Evolutionary conservation across 1,140 invertebrate species (phyloP).

Genomic region (Zaprionus ornatus): DNA sequence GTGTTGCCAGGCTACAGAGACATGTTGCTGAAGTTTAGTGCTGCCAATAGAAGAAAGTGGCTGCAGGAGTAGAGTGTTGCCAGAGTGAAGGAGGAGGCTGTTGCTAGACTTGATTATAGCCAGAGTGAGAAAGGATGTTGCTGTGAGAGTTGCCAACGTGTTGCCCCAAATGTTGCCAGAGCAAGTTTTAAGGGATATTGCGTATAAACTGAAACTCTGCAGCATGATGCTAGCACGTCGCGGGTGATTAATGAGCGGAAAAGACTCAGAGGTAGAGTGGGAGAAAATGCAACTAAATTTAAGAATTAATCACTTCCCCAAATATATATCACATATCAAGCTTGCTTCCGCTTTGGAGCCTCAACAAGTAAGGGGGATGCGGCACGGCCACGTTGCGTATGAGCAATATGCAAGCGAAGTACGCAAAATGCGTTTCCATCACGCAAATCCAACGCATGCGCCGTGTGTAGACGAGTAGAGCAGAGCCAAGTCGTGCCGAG

Average conservation of each 20-base stretch:
- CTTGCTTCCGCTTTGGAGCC: not conserved
- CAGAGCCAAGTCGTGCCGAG: no score
- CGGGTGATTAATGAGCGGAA: not conserved
- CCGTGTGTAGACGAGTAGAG: not conserved
- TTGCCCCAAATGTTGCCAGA: no score
- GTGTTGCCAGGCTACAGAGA: not conserved
- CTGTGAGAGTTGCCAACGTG: no score
- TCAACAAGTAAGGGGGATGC: constrained; percentile 37
- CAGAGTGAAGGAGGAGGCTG: no score
- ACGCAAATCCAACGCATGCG: constrained; percentile 53
- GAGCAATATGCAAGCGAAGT: not conserved
- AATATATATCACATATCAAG: not conserved
- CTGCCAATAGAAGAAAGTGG: no score
- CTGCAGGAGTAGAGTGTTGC: no score
- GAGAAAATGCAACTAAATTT: not conserved
- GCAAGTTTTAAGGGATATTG: no score
- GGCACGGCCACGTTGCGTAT: constrained; percentile 12
- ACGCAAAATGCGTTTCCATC: constrained; percentile 7
- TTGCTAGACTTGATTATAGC: no score
- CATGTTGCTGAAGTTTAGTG: not conserved
- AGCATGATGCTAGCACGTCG: not conserved
- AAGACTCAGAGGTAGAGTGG: fast-evolving
- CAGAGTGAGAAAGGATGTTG: no score
- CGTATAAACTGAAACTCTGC: no score
- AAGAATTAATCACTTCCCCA: no score